These are phyloP conservation scores for Drosophila jambulina DNA, from an alignment of 1,140 invertebrate genomes.

Conservation along the genomic window DNA sequence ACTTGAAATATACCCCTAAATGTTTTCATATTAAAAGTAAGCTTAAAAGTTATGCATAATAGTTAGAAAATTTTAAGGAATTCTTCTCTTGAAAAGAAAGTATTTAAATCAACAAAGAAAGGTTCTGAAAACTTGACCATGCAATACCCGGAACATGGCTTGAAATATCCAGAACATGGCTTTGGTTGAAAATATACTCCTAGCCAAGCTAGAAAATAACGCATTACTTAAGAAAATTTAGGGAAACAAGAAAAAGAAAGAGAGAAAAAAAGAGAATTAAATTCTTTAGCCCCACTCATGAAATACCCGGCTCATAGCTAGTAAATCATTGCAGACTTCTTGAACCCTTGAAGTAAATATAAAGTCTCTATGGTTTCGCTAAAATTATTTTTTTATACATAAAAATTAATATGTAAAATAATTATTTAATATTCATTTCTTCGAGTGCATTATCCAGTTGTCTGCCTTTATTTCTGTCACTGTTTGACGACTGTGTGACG, in stretches of 20 bases:
- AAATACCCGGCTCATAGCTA: neutral
- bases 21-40: neutral
- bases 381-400: neutral
- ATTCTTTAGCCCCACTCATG: neutral
- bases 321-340: neutral
- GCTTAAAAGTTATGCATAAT: neutral
- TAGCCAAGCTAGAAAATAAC: no score
- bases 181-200: no score
- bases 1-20: no score
- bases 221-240: no score
- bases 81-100: no score
- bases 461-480: constrained; percentile 30
- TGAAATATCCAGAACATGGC: no score
- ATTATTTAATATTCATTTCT: neutral
- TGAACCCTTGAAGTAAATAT: neutral
- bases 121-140: no score
- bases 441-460: constrained; percentile 7
- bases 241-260: no score
- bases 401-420: neutral
- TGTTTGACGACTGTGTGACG: constrained; percentile 69
- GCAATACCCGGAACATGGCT: no score
- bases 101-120: no score
- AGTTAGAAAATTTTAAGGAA: no score
- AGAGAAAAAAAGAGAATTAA: no score
- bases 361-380: neutral